Base-by-base conservation (phyloP, 2,797 vertebrate genomes). In the Typhlichthys subterraneus region DNA sequence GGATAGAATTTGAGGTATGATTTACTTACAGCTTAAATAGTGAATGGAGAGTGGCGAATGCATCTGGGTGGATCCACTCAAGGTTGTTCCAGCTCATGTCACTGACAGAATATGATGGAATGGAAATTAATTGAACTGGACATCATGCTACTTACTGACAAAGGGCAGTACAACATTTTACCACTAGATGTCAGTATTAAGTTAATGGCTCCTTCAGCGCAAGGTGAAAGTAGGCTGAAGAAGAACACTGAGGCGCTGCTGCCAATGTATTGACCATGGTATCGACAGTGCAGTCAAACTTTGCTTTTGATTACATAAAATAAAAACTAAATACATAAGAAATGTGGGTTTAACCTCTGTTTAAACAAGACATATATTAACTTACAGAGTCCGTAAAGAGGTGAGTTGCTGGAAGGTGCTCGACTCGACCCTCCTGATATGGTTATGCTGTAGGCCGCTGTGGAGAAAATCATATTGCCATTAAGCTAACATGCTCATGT, bases 71-170 rank as follows among this genome's bases (percentile, higher is more conserved):
- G 67, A 99, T 95, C 75, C 88, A 92, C 53, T 90, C 88, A 53
- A 99, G 96, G 75, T 61, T 72, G 59, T 98, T 99, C 93, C 95
- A 95, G 65, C 97, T 97, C 42, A 98, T 90, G 84, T 98, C 96
- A 54, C 97, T 99, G 84, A 5, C 61, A 49, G 0, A 79, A 61
- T 12, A 55, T 1, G 62, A 46, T 53, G 45, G 5, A 56, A 42
- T 51, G 47, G 15, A 49, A 10, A 51, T 63, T 10, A 63, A 55
- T 14, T 15, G 47, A 65, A 23, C 56, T 0, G 9, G 49, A 46
- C 5, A 45, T 29, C 1, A 23, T 31, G n/a, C 12, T 61, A 45
- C n/a, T 46, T 6, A 31, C 50, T 7, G 50, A 15, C 31, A 14
- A 55, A 2, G 10, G 7, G 38, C 38, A 42, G 38, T 42, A 42